Evolutionary conservation across 2,888 invertebrate species (phyloP), one percentile per base, ranked within the genome.

Genomic region (Oscheius sp.): DNA sequence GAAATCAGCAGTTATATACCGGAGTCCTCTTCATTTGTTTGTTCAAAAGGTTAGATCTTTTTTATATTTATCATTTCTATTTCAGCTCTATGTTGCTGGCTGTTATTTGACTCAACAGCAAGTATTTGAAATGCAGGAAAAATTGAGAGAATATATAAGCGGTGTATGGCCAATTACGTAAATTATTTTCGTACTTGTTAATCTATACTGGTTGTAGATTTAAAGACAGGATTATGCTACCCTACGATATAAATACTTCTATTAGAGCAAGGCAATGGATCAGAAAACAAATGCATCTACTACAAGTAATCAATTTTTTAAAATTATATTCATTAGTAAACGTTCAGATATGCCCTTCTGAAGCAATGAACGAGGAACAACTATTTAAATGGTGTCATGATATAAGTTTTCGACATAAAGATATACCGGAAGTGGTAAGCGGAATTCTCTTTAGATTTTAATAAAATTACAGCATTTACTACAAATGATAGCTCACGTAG

Each of bases 351-450:
- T 74, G 74, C 23, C 74, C 74, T 7, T 56, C 74, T 1, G 55
- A 52, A 16, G 64, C 66, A 6, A 43, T 72, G 7, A 13, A 27
- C n/a, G 52, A 18, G 16, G 23, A 41, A 13, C n/a, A 58, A 12
- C 29, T 69, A n/a, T 45, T 76, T n/a, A 18, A 66, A 7, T 75
- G 52, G 55, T 69, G 71, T 41, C n/a, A 49, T 16, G 45, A 61
- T 9, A 68, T 76, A 21, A 27, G 21, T 29, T 6, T 46, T 18
- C 35, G 58, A 5, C 75, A 76, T 69, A 56, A 2, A 6, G 76
- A 79, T 49, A 69, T 81, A 13, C 56, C 35, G n/a, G 63, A 56
- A 18, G 75, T 66, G 55, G 69, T 73, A 49, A 23, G 72, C 59
- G 12, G 29, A 6, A 18, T 18, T 9, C 21, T n/a, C 21, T 29